Conservation (phyloP, 2,113 vertebrate species). For the Thunnus maccoyii region DNA sequence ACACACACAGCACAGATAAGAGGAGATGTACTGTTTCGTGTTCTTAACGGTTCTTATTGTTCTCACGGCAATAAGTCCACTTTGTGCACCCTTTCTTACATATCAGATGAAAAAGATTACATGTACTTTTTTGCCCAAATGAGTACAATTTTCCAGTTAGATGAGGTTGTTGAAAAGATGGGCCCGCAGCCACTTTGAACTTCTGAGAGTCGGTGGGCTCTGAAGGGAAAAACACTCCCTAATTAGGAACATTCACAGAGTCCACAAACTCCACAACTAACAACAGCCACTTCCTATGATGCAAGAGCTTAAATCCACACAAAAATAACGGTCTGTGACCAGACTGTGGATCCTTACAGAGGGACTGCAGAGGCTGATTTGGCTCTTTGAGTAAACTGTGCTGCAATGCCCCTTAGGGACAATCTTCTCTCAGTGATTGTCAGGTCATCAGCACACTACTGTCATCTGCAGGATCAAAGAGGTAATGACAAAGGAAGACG, state of each 20-base stretch:
- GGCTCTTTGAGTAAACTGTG: background rate
- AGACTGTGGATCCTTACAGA: background rate
- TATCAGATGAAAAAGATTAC: constrained; percentile 15
- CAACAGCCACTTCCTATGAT: background rate
- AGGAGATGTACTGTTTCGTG: constrained; percentile 9
- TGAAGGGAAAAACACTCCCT: constrained; percentile 7
- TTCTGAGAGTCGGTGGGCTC: background rate
- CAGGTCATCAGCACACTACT: constrained; percentile 55
- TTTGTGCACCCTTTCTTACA: background rate
- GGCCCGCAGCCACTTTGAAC: constrained; percentile 16
- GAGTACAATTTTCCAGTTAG: background rate
- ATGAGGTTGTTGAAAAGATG: background rate
- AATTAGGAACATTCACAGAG: constrained; percentile 35
- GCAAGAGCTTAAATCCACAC: constrained; percentile 17
- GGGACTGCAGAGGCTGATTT: background rate
- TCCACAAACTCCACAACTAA: constrained; percentile 32
- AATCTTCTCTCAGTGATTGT: background rate
- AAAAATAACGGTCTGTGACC: background rate
- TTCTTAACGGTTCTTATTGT: background rate
- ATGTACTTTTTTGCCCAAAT: background rate
- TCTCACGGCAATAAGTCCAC: background rate
- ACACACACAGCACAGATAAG: background rate
- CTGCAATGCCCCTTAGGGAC: background rate
- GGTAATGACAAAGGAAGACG: constrained; percentile 33
- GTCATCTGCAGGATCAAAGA: constrained; percentile 69